phyloP scores from a whole-genome alignment of 2,113 vertebrate species.

The Myotis davidii region DNA sequence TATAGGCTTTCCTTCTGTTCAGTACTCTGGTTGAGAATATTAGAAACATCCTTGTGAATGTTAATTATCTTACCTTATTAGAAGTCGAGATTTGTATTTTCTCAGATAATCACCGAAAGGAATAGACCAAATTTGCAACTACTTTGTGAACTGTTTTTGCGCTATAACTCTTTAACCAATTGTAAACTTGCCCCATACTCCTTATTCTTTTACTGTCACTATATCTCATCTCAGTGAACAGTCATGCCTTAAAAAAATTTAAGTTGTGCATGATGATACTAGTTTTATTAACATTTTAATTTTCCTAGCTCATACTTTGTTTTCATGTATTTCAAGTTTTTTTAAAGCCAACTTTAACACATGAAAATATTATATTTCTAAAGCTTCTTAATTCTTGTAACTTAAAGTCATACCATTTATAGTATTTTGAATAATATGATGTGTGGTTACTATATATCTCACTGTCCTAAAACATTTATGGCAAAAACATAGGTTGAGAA shows the following conservation, averaged over 20 bases:
- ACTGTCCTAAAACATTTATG: background rate
- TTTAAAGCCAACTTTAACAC: constrained; percentile 38
- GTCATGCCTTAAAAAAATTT: background rate
- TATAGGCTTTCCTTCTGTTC: background rate
- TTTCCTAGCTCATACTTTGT: constrained; percentile 19
- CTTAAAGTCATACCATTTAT: background rate
- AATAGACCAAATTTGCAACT: background rate
- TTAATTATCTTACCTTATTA: constrained; percentile 47
- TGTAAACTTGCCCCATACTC: background rate
- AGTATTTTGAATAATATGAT: background rate
- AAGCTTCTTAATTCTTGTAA: background rate
- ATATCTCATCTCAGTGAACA: background rate
- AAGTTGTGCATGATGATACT: background rate
- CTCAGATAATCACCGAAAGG: constrained; percentile 3
- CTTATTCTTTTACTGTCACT: constrained; percentile 1
- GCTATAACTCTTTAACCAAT: background rate
- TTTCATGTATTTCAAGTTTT: constrained; percentile 30
- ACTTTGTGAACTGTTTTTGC: constrained; percentile 36
- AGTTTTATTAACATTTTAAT: constrained; percentile 37
- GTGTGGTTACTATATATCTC: background rate
- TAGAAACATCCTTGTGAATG: background rate
- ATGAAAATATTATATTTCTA: constrained; percentile 29
- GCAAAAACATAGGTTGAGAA: background rate
- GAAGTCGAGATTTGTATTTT: constrained; percentile 5
- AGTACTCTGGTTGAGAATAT: background rate